Conservation (phyloP, 2,888 invertebrate species). For the Megastigmus dorsalis region DNA sequence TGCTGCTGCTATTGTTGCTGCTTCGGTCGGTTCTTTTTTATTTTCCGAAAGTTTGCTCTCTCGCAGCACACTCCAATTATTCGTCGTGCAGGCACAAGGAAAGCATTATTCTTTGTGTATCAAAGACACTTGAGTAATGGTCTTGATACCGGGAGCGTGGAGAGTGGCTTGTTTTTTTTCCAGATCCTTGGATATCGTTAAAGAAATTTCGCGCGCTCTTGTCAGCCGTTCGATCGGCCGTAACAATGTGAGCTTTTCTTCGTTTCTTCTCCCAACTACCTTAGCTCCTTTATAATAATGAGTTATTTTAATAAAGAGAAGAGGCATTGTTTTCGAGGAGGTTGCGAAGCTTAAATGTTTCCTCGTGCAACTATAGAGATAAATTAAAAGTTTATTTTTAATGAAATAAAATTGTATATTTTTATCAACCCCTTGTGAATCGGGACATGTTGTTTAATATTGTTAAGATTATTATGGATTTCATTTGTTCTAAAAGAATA, state of each 20-base stretch:
- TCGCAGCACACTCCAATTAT: conserved; percentile 41
- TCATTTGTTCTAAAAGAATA: too few relatives aligned
- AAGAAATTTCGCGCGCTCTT: conserved; percentile 72
- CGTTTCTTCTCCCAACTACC: conserved; percentile 2
- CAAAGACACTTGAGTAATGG: conserved; percentile 52
- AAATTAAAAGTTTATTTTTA: too few relatives aligned
- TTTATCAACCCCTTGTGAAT: too few relatives aligned
- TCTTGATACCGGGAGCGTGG: conserved; percentile 9
- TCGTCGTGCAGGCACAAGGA: conserved; percentile 5
- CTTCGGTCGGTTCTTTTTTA: conserved; percentile 6
- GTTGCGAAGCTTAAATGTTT: too few relatives aligned
- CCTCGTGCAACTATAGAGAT: too few relatives aligned
- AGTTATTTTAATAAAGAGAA: neutral
- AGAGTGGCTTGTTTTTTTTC: conserved; percentile 43
- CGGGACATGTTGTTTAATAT: too few relatives aligned
- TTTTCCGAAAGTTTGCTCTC: conserved; percentile 11
- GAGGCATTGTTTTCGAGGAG: neutral
- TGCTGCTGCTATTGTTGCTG: neutral
- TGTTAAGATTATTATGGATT: too few relatives aligned
- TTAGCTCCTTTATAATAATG: conserved; percentile 4
- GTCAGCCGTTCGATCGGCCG: conserved; percentile 72
- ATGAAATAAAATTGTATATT: too few relatives aligned
- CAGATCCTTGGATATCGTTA: conserved; percentile 65
- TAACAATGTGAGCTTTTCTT: conserved; percentile 62
- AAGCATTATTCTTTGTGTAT: conserved; percentile 36